Conservation (phyloP, 92 coral and sea anemone species). For the Pocillopora meandrina region DNA sequence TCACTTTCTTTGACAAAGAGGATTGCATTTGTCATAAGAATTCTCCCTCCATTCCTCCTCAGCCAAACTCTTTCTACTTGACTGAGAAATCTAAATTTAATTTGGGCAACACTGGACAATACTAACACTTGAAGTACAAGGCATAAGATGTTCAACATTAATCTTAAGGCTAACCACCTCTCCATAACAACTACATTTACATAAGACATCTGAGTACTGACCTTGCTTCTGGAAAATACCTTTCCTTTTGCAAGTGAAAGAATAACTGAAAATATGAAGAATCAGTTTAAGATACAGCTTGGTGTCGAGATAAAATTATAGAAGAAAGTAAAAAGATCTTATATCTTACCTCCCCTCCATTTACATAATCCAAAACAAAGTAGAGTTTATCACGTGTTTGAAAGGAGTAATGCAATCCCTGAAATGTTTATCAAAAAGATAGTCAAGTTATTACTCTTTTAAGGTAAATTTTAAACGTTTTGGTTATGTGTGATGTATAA, state of each 20-base stretch:
- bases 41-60: neutral
- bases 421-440: neutral
- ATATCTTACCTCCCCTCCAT: constrained; percentile 94
- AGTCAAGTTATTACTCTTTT: too few relatives aligned
- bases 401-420: constrained; percentile 98
- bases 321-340: too few relatives aligned
- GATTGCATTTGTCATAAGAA: too few relatives aligned
- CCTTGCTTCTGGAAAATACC: constrained; percentile 98
- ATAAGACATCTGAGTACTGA: constrained; percentile 10
- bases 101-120: too few relatives aligned
- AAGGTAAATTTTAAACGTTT: too few relatives aligned
- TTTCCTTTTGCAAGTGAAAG: constrained; percentile 95
- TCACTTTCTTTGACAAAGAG: too few relatives aligned
- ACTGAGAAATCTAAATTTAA: neutral
- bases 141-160: neutral
- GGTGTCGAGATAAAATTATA: neutral
- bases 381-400: constrained; percentile 95
- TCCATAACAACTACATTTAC: too few relatives aligned
- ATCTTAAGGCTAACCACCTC: neutral
- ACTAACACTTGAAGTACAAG: too few relatives aligned
- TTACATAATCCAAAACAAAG: constrained; percentile 98
- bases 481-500: too few relatives aligned
- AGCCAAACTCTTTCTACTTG: neutral
- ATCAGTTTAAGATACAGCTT: neutral
- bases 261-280: constrained; percentile 65